phyloP scores from a whole-genome alignment of 2,888 invertebrate genomes.

The Rhingia campestris region DNA sequence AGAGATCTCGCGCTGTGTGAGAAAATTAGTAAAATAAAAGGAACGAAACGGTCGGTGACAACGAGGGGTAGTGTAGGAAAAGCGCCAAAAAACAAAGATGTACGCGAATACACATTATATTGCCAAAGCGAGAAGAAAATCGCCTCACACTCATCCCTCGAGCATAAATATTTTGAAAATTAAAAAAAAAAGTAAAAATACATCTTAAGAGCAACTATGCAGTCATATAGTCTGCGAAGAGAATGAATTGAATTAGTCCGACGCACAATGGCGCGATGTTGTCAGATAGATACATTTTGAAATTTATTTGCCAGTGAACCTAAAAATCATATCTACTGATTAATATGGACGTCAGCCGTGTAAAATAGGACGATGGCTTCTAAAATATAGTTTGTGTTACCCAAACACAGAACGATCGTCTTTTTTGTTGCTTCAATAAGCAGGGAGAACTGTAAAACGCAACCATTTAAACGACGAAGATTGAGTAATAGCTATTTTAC shows the following conservation, averaged over 20 bases:
- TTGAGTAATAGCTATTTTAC: too few species aligned
- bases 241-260: not conserved
- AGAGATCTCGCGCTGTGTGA: constrained; percentile 21
- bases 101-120: constrained; percentile 15
- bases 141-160: constrained; percentile 9
- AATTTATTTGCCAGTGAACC: too few species aligned
- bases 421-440: too few species aligned
- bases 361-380: too few species aligned
- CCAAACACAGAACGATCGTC: too few species aligned
- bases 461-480: too few species aligned
- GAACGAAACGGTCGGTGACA: not conserved
- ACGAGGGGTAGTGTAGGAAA: constrained; percentile 1
- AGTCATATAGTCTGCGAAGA: constrained; percentile 23
- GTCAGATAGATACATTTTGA: not conserved
- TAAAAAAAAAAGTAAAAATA: not conserved
- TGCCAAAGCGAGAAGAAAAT: constrained; percentile 56
- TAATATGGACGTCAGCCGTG: too few species aligned
- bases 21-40: constrained; percentile 20
- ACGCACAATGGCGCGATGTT: not conserved
- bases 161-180: constrained; percentile 17
- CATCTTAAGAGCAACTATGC: constrained; percentile 4
- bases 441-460: too few species aligned
- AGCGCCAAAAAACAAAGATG: constrained; percentile 21
- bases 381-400: too few species aligned
- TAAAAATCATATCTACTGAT: too few species aligned